phyloP scores from a whole-genome alignment of 2,888 invertebrate genomes.

The Aphidoletes aphidimyza region DNA sequence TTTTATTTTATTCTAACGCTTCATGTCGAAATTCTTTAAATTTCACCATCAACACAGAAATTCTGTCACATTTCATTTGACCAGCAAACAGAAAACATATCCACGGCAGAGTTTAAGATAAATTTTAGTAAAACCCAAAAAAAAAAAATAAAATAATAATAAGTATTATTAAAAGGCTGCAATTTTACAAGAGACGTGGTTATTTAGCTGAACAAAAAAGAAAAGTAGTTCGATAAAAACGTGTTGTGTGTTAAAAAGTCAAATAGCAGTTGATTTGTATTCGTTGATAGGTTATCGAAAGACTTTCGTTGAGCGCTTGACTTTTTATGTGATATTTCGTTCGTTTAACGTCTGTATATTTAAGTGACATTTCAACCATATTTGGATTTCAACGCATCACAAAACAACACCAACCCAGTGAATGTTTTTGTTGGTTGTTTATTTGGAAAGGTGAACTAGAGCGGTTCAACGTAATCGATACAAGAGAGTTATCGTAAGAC shows the following conservation, averaged over 20 bases:
- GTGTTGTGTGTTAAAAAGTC: not conserved
- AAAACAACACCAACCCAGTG: not conserved
- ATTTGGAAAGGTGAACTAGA: constrained; percentile 33
- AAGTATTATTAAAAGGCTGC: no score
- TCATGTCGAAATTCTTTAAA: not conserved
- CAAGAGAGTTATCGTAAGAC: no score
- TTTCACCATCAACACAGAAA: not conserved
- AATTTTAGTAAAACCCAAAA: no score
- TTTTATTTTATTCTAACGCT: not conserved
- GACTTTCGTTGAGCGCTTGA: not conserved
- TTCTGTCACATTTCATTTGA: not conserved
- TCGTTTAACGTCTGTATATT: not conserved
- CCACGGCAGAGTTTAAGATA: not conserved
- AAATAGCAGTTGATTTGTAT: no score
- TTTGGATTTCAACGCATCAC: not conserved
- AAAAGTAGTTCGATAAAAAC: not conserved
- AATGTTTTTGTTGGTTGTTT: not conserved
- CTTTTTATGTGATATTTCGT: constrained; percentile 22
- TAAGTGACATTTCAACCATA: constrained; percentile 24
- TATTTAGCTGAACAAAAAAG: not conserved
- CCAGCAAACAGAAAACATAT: not conserved
- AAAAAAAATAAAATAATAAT: no score
- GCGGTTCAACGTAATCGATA: not conserved
- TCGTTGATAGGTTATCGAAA: not conserved
- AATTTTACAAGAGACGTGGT: not conserved